Evolutionary conservation across 2,888 invertebrate genomes (phyloP), one percentile per base, ranked within the genome.

Genomic region (Thymelicus acteon): DNA sequence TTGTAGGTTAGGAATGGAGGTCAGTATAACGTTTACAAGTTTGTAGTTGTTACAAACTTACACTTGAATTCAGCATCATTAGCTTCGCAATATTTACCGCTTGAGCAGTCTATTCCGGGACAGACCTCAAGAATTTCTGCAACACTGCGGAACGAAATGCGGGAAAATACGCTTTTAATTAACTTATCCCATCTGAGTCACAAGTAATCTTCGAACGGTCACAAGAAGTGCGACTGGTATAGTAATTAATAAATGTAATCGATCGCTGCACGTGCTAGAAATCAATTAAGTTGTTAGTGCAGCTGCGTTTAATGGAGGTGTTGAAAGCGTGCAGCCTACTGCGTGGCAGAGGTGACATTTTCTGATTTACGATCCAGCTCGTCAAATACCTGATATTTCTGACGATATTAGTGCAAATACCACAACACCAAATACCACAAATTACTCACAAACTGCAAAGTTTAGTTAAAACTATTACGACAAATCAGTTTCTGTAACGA

Each of bases 171-270:
- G 4, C 10, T 4, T 44, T 10, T 12, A 44, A 10, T 44, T 24
- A n/a, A 5, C 19, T n/a, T 19, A 52, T 54, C 24, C 2, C 12
- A 54, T 10, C 12, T 6, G 24, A 24, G 2, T 54, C 19, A 7
- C 19, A 54, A 52, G 7, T 8, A 54, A 54, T 24, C 19, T 54
- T 54, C 24, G 24, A 54, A 3, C 24, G 24, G 54, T 54, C 24
- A 24, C 19, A 19, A 40, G 19, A 10, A 12, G 54, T 54, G 24
- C 10, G 19, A 24, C 24, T 54, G 31, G 54, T 54, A 24, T 24
- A 37, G 47, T 13, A 31, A 73, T 73, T 66, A 70, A 73, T 58
- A 39, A 47, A 24, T 37, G 31, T 66, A 66, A 58, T 66, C 58
- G 58, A n/a, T 39, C n/a, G 54, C 13, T 24, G 47, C 57, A 66